A percentile compares a stretch with the other conserved stretches of the same genome.
These are phyloP conservation scores for Azorinus chamasolen DNA, from an alignment of 2,888 invertebrate genomes.

Conservation along the genomic window DNA sequence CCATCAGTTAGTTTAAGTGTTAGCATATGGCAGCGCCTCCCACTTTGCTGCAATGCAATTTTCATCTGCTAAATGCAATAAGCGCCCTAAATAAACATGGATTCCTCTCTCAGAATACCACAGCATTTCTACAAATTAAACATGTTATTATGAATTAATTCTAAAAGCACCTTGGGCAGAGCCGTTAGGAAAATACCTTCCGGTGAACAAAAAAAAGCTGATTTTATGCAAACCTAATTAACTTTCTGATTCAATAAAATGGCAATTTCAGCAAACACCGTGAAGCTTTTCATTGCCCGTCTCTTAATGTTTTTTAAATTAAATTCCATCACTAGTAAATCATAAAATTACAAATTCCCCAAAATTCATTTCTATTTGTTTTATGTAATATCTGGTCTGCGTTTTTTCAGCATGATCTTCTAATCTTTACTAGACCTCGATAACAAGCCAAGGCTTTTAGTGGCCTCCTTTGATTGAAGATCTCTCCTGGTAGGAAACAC, in stretches of 20 bases:
- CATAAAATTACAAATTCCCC: conserved; percentile 11
- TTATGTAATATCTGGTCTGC: conserved; percentile 9
- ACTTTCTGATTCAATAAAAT: conserved; percentile 14
- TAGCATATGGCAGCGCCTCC: too few relatives aligned
- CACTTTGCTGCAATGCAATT: too few relatives aligned
- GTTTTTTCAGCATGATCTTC: background rate
- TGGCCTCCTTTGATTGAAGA: conserved; percentile 10
- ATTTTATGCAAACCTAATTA: conserved; percentile 1
- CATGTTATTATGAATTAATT: too few relatives aligned
- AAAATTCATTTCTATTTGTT: conserved; percentile 29
- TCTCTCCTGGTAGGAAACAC: conserved; percentile 9
- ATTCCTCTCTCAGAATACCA: too few relatives aligned
- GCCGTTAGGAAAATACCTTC: too few relatives aligned
- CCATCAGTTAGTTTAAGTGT: too few relatives aligned
- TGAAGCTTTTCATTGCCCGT: background rate
- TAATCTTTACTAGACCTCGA: conserved; percentile 23
- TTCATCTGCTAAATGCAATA: too few relatives aligned
- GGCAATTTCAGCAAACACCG: background rate
- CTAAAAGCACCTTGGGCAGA: too few relatives aligned
- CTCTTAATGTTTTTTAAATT: conserved; percentile 15
- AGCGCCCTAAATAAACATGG: too few relatives aligned
- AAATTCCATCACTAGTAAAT: conserved; percentile 11
- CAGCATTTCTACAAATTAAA: too few relatives aligned
- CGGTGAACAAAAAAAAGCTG: too few relatives aligned
- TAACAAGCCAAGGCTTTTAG: conserved; percentile 38